Evolutionary conservation across 1,140 invertebrate genomes (phyloP).

Genomic region (Anoplolepis gracilipes): DNA sequence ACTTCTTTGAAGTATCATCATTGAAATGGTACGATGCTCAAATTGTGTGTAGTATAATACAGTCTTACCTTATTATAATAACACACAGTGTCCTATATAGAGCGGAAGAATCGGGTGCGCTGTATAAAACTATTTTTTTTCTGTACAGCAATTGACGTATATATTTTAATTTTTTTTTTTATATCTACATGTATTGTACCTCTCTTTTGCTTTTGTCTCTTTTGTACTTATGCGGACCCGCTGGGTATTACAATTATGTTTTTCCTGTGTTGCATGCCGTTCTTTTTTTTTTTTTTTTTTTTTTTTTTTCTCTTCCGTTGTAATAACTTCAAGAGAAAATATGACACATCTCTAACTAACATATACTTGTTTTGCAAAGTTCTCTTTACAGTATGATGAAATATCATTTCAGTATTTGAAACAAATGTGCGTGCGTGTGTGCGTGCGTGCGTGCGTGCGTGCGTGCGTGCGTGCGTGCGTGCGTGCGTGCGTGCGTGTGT

Average conservation of each 20-base stretch:
- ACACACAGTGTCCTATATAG: slow-evolving; percentile 69
- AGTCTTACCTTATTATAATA: slow-evolving; percentile 71
- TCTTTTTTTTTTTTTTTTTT: not conserved
- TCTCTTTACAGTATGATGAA: not conserved
- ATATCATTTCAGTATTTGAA: slow-evolving; percentile 12
- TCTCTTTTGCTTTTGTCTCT: slow-evolving; percentile 30
- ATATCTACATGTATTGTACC: slow-evolving; percentile 14
- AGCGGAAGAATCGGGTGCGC: slow-evolving; percentile 69
- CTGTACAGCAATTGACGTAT: slow-evolving; percentile 40
- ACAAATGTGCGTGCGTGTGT: not conserved
- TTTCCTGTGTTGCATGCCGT: slow-evolving; percentile 26
- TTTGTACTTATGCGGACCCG: slow-evolving; percentile 57
- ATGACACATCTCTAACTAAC: not conserved
- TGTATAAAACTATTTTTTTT: slow-evolving; percentile 62
- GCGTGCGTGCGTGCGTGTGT: too few species aligned
- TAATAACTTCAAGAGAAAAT: not conserved
- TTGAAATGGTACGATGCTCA: slow-evolving; percentile 75
- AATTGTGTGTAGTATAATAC: slow-evolving; percentile 72
- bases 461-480: too few species aligned
- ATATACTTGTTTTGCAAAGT: slow-evolving; percentile 14
- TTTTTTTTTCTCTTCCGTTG: not conserved
- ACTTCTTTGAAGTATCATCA: slow-evolving; percentile 73
- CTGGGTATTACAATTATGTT: not conserved
- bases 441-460: too few species aligned
- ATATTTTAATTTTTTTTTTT: slow-evolving; percentile 43